Evolutionary conservation across 2,797 vertebrate species (phyloP).

Genomic region (Diplodus sargus): DNA sequence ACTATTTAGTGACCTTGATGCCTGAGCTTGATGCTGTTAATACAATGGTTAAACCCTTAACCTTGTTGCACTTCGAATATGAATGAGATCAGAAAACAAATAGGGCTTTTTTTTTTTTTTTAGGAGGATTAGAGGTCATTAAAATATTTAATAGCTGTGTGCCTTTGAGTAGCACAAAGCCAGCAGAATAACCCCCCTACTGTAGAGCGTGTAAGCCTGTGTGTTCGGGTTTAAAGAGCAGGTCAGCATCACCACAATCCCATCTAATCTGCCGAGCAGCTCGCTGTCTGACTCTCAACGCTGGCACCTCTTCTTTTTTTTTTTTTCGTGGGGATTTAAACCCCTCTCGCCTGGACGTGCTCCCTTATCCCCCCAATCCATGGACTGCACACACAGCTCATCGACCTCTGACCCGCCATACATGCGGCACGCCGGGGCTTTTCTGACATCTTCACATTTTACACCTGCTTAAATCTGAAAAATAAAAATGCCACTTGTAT

Average conservation of each 20-base stretch:
- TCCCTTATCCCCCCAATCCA: constrained; percentile 46
- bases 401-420: constrained; percentile 62
- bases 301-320: constrained; percentile 19
- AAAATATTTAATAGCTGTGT: constrained; percentile 39
- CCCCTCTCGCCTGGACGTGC: constrained; percentile 38
- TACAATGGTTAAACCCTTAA: constrained; percentile 37
- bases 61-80: constrained; percentile 17
- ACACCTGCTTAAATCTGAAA: constrained; percentile 54
- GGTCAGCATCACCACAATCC: constrained; percentile 61
- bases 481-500: constrained; percentile 53
- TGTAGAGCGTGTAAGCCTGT: constrained; percentile 11
- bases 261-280: constrained; percentile 53
- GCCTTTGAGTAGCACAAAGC: constrained; percentile 21
- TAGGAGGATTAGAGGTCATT: constrained; percentile 39
- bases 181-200: neutral
- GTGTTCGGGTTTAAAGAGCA: constrained; percentile 48
- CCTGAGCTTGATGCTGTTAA: constrained; percentile 29
- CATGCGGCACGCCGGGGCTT: constrained; percentile 17
- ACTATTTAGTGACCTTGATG: constrained; percentile 39
- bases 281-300: constrained; percentile 20
- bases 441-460: constrained; percentile 54
- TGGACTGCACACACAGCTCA: constrained; percentile 18
- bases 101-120: neutral
- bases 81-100: constrained; percentile 36
- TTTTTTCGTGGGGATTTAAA: constrained; percentile 54